A percentile compares a stretch with the other conserved stretches of the same genome.
These are phyloP conservation scores for Choristoneura fumiferana DNA, from an alignment of 1,140 invertebrate species.

Conservation along the genomic window DNA sequence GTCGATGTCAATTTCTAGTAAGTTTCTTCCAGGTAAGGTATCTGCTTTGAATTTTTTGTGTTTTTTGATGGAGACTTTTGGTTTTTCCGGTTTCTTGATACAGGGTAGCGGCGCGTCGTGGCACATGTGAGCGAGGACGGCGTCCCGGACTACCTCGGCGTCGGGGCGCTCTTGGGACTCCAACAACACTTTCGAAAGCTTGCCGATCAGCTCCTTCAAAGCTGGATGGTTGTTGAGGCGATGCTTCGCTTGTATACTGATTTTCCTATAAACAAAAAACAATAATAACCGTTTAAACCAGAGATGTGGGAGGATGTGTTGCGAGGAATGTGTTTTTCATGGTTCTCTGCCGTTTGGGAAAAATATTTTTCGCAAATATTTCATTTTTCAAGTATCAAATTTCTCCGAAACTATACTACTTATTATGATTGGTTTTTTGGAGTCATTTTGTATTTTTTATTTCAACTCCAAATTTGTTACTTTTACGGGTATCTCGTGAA, in stretches of 20 bases:
- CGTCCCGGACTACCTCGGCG: conserved; percentile 88
- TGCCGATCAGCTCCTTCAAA: conserved; percentile 82
- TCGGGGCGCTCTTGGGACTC: conserved; percentile 82
- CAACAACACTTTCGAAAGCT: conserved; percentile 81
- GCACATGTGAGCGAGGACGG: conserved; percentile 89
- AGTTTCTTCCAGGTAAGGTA: conserved; percentile 36
- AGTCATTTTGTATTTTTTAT: too few species aligned
- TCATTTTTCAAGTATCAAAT: too few species aligned
- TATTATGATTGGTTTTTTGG: too few species aligned
- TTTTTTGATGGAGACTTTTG: conserved; percentile 30
- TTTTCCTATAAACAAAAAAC: conserved; percentile 49
- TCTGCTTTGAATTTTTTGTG: conserved; percentile 42
- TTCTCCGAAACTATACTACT: too few species aligned
- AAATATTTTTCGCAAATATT: too few species aligned
- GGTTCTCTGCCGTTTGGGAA: too few species aligned
- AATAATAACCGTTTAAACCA: too few species aligned
- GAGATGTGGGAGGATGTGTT: too few species aligned
- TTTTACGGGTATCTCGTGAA: too few species aligned
- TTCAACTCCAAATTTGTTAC: too few species aligned
- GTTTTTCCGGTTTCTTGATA: conserved; percentile 49
- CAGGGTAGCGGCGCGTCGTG: conserved; percentile 90
- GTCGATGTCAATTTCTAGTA: conserved; percentile 62
- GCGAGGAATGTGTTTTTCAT: too few species aligned
- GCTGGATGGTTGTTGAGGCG: conserved; percentile 83
- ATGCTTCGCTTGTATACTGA: conserved; percentile 58